Percentiles rank a stretch among this genome's conserved stretches.
Conservation (phyloP, 1,140 invertebrate genomes). For the Saccostrea cuccullata region DNA sequence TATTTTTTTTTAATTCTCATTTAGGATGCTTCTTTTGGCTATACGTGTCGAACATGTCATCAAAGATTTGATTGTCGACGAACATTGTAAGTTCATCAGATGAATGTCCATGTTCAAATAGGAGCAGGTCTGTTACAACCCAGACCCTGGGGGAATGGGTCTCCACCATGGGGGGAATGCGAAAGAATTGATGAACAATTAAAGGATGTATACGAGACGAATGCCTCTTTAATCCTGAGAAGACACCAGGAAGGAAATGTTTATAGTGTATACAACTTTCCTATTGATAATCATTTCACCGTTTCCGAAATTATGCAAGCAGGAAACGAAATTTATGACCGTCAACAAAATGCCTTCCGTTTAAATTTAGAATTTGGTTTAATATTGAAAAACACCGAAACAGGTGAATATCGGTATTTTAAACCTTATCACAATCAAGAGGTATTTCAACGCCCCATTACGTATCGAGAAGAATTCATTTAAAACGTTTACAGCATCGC, state of each 20-base stretch:
- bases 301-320: slow-evolving; percentile 39
- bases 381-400: slow-evolving; percentile 41
- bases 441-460: slow-evolving; percentile 46
- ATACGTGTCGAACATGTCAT: not conserved
- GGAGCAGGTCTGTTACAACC: not conserved
- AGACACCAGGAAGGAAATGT: slow-evolving; percentile 18
- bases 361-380: slow-evolving; percentile 48
- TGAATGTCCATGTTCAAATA: not conserved
- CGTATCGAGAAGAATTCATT: slow-evolving; percentile 35
- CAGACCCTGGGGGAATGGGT: not conserved
- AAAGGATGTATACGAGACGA: slow-evolving; percentile 41
- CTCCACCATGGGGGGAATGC: not conserved
- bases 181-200: slow-evolving; percentile 29
- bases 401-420: slow-evolving; percentile 53
- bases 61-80: too few relatives aligned
- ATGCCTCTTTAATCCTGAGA: slow-evolving; percentile 42
- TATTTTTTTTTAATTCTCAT: slow-evolving; percentile 20
- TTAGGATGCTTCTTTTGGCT: not conserved
- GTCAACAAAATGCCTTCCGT: slow-evolving; percentile 43
- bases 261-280: slow-evolving; percentile 43
- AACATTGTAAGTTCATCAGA: too few relatives aligned
- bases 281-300: slow-evolving; percentile 36
- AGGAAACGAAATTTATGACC: slow-evolving; percentile 40
- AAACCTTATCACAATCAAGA: slow-evolving; percentile 39
- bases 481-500: slow-evolving; percentile 28